phyloP scores from a whole-genome alignment of 2,888 invertebrate genomes.

The Enoplolaimus lenunculus region DNA sequence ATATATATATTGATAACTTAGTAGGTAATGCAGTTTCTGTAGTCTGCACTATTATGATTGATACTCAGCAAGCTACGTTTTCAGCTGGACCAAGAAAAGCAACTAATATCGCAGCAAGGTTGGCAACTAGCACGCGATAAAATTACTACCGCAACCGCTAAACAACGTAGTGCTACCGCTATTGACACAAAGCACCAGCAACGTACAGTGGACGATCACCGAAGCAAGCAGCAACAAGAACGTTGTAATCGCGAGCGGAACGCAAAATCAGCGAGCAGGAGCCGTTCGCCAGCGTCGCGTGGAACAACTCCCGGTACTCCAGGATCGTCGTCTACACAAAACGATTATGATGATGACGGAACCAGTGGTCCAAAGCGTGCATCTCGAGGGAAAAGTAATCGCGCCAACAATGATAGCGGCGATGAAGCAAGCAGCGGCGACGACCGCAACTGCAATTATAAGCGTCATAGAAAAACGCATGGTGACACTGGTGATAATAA shows the following conservation, averaged over 20 bases:
- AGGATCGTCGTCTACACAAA: neutral
- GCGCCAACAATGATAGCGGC: neutral
- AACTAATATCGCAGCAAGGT: neutral
- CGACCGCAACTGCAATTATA: too few relatives aligned
- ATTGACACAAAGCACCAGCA: neutral
- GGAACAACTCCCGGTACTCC: too few relatives aligned
- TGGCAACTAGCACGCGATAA: neutral
- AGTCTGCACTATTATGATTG: too few relatives aligned
- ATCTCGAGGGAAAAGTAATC: neutral
- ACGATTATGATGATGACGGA: neutral
- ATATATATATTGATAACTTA: too few relatives aligned
- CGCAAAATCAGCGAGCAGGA: too few relatives aligned
- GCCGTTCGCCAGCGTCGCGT: too few relatives aligned
- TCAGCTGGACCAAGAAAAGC: neutral
- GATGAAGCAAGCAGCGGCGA: too few relatives aligned
- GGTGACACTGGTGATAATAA: neutral
- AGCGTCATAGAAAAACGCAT: neutral
- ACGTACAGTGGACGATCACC: neutral
- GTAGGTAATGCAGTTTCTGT: too few relatives aligned
- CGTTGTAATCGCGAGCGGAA: neutral
- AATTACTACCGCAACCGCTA: neutral
- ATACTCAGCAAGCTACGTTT: too few relatives aligned
- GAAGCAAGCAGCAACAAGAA: too few relatives aligned
- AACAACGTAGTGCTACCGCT: neutral
- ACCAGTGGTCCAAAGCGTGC: neutral